These are phyloP conservation scores for Fringilla coelebs DNA, from an alignment of 2,797 vertebrate species.

Conservation along the genomic window DNA sequence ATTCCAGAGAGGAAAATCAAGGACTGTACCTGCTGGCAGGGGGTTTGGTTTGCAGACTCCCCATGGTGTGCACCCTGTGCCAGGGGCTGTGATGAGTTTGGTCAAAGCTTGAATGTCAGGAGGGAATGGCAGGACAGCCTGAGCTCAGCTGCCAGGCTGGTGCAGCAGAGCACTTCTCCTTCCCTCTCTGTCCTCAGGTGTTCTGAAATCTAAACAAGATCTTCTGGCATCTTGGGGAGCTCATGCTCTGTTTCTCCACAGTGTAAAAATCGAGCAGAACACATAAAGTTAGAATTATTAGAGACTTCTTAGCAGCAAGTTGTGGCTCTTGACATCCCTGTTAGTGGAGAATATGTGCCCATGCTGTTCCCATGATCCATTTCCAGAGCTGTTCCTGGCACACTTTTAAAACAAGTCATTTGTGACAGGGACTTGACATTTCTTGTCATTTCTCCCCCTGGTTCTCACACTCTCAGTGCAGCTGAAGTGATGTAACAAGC, in stretches of 20 bases:
- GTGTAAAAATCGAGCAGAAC: accelerated
- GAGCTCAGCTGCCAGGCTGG: background rate
- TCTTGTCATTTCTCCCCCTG: background rate
- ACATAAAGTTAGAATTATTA: accelerated
- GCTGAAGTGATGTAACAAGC: background rate
- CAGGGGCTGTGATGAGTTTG: background rate
- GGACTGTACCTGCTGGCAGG: background rate
- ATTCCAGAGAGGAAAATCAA: background rate
- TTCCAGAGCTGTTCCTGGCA: background rate
- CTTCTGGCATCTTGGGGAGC: background rate
- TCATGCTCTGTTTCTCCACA: background rate
- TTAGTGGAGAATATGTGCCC: background rate
- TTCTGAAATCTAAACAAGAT: background rate
- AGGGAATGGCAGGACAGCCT: accelerated
- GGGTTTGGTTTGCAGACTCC: background rate
- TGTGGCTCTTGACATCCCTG: background rate
- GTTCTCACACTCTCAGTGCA: background rate
- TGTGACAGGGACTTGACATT: background rate
- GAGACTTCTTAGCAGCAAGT: background rate
- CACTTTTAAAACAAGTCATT: background rate
- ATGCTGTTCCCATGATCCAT: background rate
- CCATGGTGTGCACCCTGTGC: background rate
- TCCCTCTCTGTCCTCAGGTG: background rate
- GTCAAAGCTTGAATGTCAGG: background rate
- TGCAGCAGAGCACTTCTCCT: background rate